Percentiles rank a stretch among this genome's conserved stretches.
Evolutionary conservation across 2,888 invertebrate species (phyloP).

Genomic region (Polymixis flavicincta): DNA sequence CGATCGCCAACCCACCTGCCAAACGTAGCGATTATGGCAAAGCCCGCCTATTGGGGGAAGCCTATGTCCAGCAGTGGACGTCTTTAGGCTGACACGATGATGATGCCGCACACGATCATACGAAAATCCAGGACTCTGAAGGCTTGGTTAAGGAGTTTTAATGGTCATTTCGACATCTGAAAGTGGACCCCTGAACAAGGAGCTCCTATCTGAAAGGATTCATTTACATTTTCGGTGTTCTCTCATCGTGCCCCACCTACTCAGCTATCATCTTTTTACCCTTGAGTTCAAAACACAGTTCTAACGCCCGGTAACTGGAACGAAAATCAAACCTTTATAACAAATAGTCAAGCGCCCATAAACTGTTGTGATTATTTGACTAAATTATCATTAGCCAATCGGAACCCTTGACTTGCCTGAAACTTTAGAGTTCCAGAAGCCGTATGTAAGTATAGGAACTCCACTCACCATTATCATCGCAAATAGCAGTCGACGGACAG

Average conservation of each 20-base stretch:
- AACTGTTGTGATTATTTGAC: background rate
- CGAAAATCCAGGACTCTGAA: background rate
- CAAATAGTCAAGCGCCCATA: background rate
- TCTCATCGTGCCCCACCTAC: background rate
- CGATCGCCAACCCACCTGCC: too few relatives aligned
- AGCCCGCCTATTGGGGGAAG: too few relatives aligned
- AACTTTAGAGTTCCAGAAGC: too few relatives aligned
- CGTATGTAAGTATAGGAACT: background rate
- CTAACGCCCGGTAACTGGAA: background rate
- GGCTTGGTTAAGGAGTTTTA: background rate
- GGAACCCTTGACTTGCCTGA: background rate
- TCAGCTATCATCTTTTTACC: background rate
- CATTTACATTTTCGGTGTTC: background rate
- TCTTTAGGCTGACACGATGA: too few relatives aligned
- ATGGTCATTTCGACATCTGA: background rate
- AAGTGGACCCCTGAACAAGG: background rate
- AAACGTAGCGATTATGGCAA: too few relatives aligned
- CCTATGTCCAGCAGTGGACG: too few relatives aligned
- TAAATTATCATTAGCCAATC: background rate
- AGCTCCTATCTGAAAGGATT: background rate
- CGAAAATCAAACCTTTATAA: background rate
- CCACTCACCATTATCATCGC: conserved; percentile 92
- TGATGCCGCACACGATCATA: background rate
- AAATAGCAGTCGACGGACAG: conserved; percentile 95
- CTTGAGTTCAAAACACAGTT: background rate